Percentiles rank a stretch among this genome's conserved stretches.
phyloP scores from a whole-genome alignment of 2,797 vertebrate species.

The Cynodonichthys magdalenae region DNA sequence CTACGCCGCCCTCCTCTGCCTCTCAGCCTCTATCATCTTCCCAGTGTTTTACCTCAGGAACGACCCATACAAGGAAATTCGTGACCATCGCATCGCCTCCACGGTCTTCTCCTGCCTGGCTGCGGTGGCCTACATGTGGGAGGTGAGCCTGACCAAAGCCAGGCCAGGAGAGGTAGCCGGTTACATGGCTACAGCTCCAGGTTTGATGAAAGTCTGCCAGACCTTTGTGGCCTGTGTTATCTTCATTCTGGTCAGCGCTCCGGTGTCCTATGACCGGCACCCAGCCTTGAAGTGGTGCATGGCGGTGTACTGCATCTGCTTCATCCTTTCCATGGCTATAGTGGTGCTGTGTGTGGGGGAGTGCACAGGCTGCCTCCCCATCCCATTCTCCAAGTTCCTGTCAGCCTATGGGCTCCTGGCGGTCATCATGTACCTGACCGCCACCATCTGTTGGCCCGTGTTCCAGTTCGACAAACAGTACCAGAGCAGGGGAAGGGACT shows the following conservation, averaged over 20 bases:
- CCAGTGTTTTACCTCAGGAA: slow-evolving; percentile 78
- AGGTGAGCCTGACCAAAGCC: slow-evolving; percentile 86
- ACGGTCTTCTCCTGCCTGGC: slow-evolving; percentile 89
- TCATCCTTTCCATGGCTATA: slow-evolving; percentile 87
- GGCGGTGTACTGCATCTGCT: slow-evolving; percentile 91
- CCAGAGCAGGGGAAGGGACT: accelerated
- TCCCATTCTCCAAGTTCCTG: slow-evolving; percentile 88
- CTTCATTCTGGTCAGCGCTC: slow-evolving; percentile 83
- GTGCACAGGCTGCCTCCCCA: slow-evolving; percentile 85
- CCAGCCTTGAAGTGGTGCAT: slow-evolving; percentile 86
- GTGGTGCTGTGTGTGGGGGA: slow-evolving; percentile 87
- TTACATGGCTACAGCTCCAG: slow-evolving; percentile 91
- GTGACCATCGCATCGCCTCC: slow-evolving; percentile 76
- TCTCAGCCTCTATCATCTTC: slow-evolving; percentile 87
- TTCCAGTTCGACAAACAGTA: slow-evolving; percentile 81
- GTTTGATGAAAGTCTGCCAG: slow-evolving; percentile 90
- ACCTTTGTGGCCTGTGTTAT: slow-evolving; percentile 89
- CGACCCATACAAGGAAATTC: accelerated
- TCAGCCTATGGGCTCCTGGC: slow-evolving; percentile 85
- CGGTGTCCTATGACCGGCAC: slow-evolving; percentile 49
- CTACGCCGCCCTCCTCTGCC: slow-evolving; percentile 86
- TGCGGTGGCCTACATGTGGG: slow-evolving; percentile 81
- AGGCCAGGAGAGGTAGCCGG: slow-evolving; percentile 87
- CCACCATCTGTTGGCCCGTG: slow-evolving; percentile 89
- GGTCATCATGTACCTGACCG: slow-evolving; percentile 80